phyloP scores from a whole-genome alignment of 2,797 vertebrate genomes.

The Falco berigora region DNA sequence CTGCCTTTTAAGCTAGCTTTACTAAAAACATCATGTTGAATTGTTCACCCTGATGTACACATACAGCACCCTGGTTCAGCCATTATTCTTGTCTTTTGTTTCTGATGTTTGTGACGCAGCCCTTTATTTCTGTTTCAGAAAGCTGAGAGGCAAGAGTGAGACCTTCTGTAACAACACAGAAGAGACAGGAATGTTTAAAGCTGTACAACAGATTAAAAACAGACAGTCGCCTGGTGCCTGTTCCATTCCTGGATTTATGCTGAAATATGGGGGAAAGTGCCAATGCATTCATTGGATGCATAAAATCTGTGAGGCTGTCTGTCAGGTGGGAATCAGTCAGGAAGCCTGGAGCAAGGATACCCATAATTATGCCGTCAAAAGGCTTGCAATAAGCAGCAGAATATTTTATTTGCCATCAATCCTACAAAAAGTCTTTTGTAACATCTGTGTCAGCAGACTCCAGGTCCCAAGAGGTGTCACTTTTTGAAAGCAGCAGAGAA shows the following conservation, averaged over 20 bases:
- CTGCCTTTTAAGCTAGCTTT: not conserved
- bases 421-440: constrained; percentile 50
- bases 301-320: constrained; percentile 35
- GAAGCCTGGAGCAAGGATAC: constrained; percentile 48
- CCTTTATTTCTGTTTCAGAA: constrained; percentile 28
- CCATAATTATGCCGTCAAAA: constrained; percentile 46
- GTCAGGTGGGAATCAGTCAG: constrained; percentile 31
- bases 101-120: not conserved
- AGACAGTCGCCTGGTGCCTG: constrained; percentile 6
- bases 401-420: constrained; percentile 60
- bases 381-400: constrained; percentile 54
- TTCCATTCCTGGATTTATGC: constrained; percentile 23
- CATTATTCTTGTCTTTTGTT: not conserved
- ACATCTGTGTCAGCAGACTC: constrained; percentile 63
- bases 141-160: not conserved
- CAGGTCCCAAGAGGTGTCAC: constrained; percentile 49
- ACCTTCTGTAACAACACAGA: constrained; percentile 2
- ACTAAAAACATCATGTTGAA: not conserved
- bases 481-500: constrained; percentile 59
- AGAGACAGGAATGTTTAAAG: constrained; percentile 19
- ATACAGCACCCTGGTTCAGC: not conserved
- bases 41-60: not conserved
- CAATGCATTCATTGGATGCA: constrained; percentile 1
- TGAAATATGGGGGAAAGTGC: not conserved
- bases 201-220: not conserved